A percentile compares a stretch with the other conserved stretches of the same genome.
Evolutionary conservation across 1,140 invertebrate genomes (phyloP).

Genomic region (Camponotus vicinus): DNA sequence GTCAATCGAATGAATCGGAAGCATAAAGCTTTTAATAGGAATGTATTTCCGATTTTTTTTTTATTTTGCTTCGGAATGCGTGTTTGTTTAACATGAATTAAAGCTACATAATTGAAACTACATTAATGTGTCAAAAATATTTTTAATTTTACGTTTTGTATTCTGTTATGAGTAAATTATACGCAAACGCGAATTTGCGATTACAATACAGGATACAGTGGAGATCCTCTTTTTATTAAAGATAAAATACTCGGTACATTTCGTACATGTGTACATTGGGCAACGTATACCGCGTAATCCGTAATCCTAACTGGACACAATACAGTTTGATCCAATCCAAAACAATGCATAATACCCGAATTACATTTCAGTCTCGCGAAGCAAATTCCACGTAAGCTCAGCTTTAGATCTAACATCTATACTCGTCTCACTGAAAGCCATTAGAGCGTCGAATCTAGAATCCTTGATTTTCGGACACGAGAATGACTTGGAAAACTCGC

Average conservation of each 20-base stretch:
- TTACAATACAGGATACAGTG: not conserved
- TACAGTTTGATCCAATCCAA: conserved; percentile 44
- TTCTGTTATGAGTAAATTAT: conserved; percentile 4
- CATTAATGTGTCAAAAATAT: conserved; percentile 2
- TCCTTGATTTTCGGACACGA: conserved; percentile 23
- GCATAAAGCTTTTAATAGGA: conserved; percentile 43
- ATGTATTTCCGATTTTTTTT: conserved; percentile 20
- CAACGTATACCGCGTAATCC: conserved; percentile 14
- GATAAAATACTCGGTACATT: not conserved
- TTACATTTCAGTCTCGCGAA: conserved; percentile 18
- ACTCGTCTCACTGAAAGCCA: not conserved
- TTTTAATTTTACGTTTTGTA: not conserved
- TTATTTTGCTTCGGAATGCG: not conserved
- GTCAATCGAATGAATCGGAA: conserved; percentile 21
- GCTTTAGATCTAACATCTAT: conserved; percentile 26
- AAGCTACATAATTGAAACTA: conserved; percentile 30
- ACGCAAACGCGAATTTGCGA: not conserved
- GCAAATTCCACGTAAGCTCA: conserved; percentile 49
- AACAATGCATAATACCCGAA: conserved; percentile 59
- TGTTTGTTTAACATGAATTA: conserved; percentile 28
- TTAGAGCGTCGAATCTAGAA: not conserved
- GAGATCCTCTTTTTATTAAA: not conserved
- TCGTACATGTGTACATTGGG: not conserved
- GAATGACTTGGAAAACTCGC: not conserved
- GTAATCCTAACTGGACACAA: conserved; percentile 13